A percentile compares a stretch with the other conserved stretches of the same genome.
These are phyloP conservation scores for Fregetta grallaria DNA, from an alignment of 2,113 vertebrate genomes.

Conservation along the genomic window DNA sequence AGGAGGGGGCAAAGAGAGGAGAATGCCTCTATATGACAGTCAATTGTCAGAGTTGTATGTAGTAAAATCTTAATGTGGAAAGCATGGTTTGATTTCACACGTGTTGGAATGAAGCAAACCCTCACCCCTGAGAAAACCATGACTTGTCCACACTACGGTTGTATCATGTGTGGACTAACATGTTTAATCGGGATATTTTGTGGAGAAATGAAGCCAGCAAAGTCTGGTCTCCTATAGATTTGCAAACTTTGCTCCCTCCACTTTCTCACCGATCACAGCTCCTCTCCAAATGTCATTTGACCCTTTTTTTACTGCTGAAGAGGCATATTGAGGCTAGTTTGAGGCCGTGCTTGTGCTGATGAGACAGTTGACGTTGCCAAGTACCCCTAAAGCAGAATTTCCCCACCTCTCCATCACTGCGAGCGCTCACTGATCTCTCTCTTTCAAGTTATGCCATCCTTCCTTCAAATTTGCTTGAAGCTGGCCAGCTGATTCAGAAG, in stretches of 20 bases:
- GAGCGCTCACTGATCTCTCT: neutral
- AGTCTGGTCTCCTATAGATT: neutral
- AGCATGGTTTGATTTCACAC: neutral
- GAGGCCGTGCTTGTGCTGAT: neutral
- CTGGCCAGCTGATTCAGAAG: neutral
- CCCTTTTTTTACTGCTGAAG: neutral
- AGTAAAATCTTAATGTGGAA: neutral
- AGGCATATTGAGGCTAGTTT: neutral
- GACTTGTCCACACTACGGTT: neutral
- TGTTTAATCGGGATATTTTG: neutral
- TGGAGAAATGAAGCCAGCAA: neutral
- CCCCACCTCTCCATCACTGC: neutral
- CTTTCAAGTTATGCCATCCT: neutral
- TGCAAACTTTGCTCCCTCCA: neutral
- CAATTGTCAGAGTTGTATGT: neutral
- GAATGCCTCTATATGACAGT: accelerated
- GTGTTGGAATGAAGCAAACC: neutral
- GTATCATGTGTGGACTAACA: too few species aligned
- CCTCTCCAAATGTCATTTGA: neutral
- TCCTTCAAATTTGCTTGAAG: neutral
- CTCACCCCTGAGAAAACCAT: neutral
- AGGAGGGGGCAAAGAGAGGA: neutral
- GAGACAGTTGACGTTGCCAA: neutral
- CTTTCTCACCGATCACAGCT: neutral
- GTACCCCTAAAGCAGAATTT: neutral